These are phyloP conservation scores for Homalodisca vitripennis DNA, from an alignment of 1,140 invertebrate genomes.

Conservation along the genomic window DNA sequence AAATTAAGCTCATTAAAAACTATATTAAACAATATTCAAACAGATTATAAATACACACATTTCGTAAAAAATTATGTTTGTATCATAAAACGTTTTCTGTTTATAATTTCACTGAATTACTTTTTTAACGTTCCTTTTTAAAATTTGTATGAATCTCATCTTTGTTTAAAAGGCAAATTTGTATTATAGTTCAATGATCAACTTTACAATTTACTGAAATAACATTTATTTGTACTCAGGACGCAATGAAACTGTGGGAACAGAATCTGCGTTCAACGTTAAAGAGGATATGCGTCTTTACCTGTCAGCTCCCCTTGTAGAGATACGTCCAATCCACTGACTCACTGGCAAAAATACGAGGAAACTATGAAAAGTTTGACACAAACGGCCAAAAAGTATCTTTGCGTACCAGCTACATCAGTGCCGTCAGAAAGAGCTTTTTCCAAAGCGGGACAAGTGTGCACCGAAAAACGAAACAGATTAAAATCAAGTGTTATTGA, in stretches of 20 bases:
- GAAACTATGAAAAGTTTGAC: not conserved
- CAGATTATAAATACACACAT: too few relatives aligned
- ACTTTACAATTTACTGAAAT: too few relatives aligned
- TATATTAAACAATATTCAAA: not conserved
- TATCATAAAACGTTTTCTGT: too few relatives aligned
- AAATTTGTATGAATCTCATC: too few relatives aligned
- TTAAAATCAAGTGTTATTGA: not conserved
- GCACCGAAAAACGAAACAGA: not conserved
- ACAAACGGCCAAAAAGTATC: not conserved
- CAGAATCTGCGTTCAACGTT: too few relatives aligned
- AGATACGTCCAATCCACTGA: not conserved
- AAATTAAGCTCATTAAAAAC: not conserved
- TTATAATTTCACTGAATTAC: too few relatives aligned
- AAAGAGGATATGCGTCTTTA: not conserved
- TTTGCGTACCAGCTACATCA: not conserved
- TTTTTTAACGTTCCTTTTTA: too few relatives aligned
- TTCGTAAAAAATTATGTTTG: too few relatives aligned
- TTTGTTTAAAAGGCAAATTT: too few relatives aligned
- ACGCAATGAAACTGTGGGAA: too few relatives aligned
- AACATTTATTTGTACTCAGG: too few relatives aligned
- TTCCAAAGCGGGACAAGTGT: not conserved
- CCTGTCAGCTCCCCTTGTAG: not conserved
- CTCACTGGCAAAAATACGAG: not conserved
- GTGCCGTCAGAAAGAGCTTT: not conserved
- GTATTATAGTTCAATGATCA: too few relatives aligned